phyloP scores from a whole-genome alignment of 2,113 vertebrate genomes.

The Hyla sarda region DNA sequence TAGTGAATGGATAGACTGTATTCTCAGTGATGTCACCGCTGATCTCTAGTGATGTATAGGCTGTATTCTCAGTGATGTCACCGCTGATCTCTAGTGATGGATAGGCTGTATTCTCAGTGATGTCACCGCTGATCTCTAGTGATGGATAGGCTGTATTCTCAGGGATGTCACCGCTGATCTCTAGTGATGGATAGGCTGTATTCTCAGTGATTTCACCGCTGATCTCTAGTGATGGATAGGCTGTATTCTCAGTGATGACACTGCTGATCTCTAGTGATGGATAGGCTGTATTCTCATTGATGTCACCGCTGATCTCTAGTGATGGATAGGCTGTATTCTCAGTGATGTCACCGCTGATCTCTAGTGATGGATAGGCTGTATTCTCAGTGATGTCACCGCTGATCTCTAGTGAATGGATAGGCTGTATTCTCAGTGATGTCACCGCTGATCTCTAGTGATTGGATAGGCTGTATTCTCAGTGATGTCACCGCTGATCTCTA shows the following conservation, averaged over 20 bases:
- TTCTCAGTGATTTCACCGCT: not conserved
- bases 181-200: not conserved
- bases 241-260: not conserved
- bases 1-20: not conserved
- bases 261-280: not conserved
- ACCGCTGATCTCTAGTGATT: not conserved
- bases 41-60: not conserved
- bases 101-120: not conserved
- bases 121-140: not conserved
- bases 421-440: not conserved
- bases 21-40: constrained; percentile 3
- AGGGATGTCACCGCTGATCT: not conserved
- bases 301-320: not conserved
- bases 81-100: not conserved
- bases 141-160: not conserved
- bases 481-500: not conserved
- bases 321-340: not conserved
- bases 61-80: not conserved
- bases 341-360: not conserved
- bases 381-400: not conserved
- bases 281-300: not conserved
- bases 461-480: not conserved
- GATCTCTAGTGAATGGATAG: not conserved
- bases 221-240: not conserved
- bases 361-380: not conserved